Evolutionary conservation across 2,888 invertebrate species (phyloP).

Genomic region (Caenorhabditis sulstoni): DNA sequence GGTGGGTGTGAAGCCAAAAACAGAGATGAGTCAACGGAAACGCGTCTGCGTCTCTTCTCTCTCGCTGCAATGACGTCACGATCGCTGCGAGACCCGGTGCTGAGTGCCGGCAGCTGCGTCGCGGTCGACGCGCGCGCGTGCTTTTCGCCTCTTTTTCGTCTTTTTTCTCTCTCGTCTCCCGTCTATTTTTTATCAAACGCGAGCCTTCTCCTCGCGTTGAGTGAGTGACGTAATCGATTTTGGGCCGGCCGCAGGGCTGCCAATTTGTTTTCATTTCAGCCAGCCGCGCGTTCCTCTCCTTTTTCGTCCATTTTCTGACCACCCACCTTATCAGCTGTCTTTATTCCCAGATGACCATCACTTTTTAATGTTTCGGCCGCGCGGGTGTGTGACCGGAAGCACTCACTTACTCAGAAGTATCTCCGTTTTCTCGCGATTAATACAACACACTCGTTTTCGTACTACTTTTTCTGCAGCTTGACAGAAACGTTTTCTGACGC

Average conservation of each 20-base stretch:
- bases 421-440: too few species aligned
- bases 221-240: conserved; percentile 57
- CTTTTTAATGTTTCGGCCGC: too few species aligned
- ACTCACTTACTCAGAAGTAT: too few species aligned
- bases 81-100: conserved; percentile 37
- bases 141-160: conserved; percentile 45
- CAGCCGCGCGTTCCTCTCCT: conserved; percentile 8
- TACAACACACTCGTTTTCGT: too few species aligned
- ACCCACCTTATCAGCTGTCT: conserved; percentile 6
- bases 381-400: too few species aligned
- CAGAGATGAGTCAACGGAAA: conserved; percentile 22
- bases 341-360: background rate
- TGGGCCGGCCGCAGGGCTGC: conserved; percentile 35
- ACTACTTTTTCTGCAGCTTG: too few species aligned
- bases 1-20: conserved; percentile 10
- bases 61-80: conserved; percentile 41
- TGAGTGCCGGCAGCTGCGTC: conserved; percentile 34
- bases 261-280: conserved; percentile 44
- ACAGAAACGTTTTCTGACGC: too few species aligned
- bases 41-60: conserved; percentile 35
- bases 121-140: conserved; percentile 45
- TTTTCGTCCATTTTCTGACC: background rate
- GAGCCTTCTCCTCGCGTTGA: conserved; percentile 44
- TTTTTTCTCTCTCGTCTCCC: conserved; percentile 29
- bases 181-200: conserved; percentile 50